Conservation (phyloP, 2,888 invertebrate genomes). For the Athalia rosae region DNA sequence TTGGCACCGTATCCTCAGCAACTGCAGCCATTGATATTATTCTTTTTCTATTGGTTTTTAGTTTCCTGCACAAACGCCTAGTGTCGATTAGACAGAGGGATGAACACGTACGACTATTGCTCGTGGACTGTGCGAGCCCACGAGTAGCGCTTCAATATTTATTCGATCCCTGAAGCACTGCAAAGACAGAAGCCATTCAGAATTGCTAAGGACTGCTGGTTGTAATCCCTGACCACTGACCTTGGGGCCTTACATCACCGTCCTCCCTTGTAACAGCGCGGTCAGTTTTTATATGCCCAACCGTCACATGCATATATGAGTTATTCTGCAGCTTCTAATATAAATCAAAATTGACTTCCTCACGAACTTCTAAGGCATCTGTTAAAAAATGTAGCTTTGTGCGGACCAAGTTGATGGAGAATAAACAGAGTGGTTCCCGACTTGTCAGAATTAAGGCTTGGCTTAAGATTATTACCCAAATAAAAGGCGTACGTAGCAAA, state of each 20-base stretch:
- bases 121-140: constrained; percentile 33
- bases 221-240: constrained; percentile 50
- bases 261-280: neutral
- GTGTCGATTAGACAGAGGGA: neutral
- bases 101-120: constrained; percentile 15
- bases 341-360: too few species aligned
- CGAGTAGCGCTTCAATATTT: constrained; percentile 55
- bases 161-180: constrained; percentile 59
- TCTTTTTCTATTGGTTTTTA: neutral
- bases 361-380: too few species aligned
- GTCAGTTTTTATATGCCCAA: constrained; percentile 14
- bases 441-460: too few species aligned
- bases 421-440: too few species aligned
- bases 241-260: constrained; percentile 54
- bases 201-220: constrained; percentile 44
- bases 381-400: too few species aligned
- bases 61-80: neutral
- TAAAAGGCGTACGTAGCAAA: too few species aligned
- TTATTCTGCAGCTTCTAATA: too few species aligned
- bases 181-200: constrained; percentile 59
- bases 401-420: too few species aligned
- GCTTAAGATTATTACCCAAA: too few species aligned
- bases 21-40: constrained; percentile 50
- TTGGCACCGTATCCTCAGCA: constrained; percentile 52
- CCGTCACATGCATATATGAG: too few species aligned